Evolutionary conservation across 2,113 vertebrate genomes (phyloP), one percentile per base, ranked within the genome.

Genomic region (Strigops habroptila): DNA sequence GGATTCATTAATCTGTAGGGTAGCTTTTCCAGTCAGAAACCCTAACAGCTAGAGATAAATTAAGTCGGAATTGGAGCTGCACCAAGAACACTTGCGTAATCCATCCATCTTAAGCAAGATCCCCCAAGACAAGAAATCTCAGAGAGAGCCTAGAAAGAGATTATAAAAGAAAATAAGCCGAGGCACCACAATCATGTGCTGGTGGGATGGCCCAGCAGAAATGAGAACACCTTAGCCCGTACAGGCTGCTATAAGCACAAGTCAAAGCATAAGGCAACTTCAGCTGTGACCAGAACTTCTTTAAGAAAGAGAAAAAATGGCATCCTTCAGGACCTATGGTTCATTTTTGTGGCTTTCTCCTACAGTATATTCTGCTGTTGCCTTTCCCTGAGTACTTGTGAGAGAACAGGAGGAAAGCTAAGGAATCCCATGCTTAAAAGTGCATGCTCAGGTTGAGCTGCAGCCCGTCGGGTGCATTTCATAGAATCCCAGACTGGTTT

Each of bases 41-140:
- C 30, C 44, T 44, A 90, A 90, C 24, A 62, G 57, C 30, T 48
- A 65, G 71, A 85, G 82, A 94, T 63, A 90, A 87, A 91, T 80
- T 85, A 85, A 96, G 86, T 63, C 0, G 0, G 41, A 91, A 86
- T n/a, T 95, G 92, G 85, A 93, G 39, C n/a, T 31, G 63, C 57
- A 91, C 85, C 85, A 94, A 93, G 82, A 88, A 80, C 13, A 82
- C 65, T 80, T 63, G 37, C 83, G 71, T 82, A 94, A 94, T 93
- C 53, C 49, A 80, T 80, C 49, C 76, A 90, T 73, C 60, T 78
- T 75, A 78, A 81, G 68, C 24, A 83, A 94, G 87, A 67, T 95
- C n/a, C 60, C 64, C 16, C 43, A 81, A 92, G 88, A 85, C 63
- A 44, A 53, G 11, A 93, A 88, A 94, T 63, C 52, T 94, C 79